Percentiles rank a stretch among this genome's conserved stretches.
These are phyloP conservation scores for Epirrhoe alternata DNA, from an alignment of 2,888 invertebrate species.

Conservation along the genomic window DNA sequence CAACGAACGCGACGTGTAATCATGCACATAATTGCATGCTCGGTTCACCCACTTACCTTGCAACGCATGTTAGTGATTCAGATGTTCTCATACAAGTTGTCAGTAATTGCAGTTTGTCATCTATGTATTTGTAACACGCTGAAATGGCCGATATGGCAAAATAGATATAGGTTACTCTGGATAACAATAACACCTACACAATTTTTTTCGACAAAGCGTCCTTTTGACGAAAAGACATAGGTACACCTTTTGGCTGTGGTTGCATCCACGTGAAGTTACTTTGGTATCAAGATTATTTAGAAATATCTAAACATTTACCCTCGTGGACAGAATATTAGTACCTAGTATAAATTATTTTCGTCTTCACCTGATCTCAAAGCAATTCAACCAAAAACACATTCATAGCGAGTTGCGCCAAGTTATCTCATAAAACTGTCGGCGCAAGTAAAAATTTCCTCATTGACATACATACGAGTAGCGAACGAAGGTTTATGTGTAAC, in stretches of 20 bases:
- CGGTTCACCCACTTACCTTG: constrained; percentile 3
- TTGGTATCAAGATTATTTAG: no score
- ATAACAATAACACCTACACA: no score
- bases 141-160: no score
- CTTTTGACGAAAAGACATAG: no score
- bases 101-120: neutral
- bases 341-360: neutral
- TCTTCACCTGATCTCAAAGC: constrained; percentile 1
- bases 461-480: constrained; percentile 29
- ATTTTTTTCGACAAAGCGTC: no score
- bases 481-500: constrained; percentile 26
- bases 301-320: neutral
- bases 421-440: constrained; percentile 12
- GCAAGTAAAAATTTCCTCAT: constrained; percentile 24
- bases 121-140: no score
- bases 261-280: no score
- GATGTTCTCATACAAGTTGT: neutral
- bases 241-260: no score
- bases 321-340: neutral
- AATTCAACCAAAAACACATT: constrained; percentile 1
- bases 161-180: no score
- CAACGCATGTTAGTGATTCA: neutral
- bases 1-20: constrained; percentile 25
- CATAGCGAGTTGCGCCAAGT: constrained; percentile 1
- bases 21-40: constrained; percentile 18